These are phyloP conservation scores for Choristoneura rosaceana DNA, from an alignment of 2,888 invertebrate genomes.

Conservation along the genomic window DNA sequence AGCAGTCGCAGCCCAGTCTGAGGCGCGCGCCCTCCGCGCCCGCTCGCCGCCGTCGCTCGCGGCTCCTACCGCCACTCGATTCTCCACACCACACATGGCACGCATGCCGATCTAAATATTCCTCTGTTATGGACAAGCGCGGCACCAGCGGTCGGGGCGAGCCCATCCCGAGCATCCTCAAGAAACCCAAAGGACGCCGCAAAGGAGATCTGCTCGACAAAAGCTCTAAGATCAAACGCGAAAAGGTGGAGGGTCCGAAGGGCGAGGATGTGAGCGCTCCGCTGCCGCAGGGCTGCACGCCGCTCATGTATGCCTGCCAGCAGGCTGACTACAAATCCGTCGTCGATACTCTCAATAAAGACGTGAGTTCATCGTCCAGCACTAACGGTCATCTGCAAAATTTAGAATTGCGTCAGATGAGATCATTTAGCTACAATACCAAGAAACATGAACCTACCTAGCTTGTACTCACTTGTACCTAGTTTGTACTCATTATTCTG, in stretches of 20 bases:
- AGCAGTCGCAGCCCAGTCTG: conserved; percentile 63
- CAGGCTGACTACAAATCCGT: conserved; percentile 93
- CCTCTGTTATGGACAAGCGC: conserved; percentile 79
- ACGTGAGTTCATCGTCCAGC: conserved; percentile 84
- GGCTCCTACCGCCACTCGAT: conserved; percentile 47
- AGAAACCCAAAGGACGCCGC: conserved; percentile 71
- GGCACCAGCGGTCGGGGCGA: conserved; percentile 73
- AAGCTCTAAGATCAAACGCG: conserved; percentile 77
- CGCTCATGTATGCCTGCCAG: conserved; percentile 96
- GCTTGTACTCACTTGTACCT: too few relatives aligned
- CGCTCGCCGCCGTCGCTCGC: conserved; percentile 68
- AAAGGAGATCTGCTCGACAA: conserved; percentile 77
- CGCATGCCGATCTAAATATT: conserved; percentile 54
- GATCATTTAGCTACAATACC: conserved; percentile 10
- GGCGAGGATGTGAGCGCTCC: conserved; percentile 71
- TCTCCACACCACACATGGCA: conserved; percentile 56
- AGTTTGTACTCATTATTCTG: neutral
- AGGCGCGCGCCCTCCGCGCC: conserved; percentile 80
- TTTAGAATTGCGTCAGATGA: neutral
- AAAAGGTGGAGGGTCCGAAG: conserved; percentile 71
- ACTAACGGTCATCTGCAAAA: conserved; percentile 25
- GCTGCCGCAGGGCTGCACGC: conserved; percentile 90
- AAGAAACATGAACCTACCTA: conserved; percentile 5
- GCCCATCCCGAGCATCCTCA: conserved; percentile 80
- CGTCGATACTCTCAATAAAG: conserved; percentile 89